Percentiles rank a stretch among this genome's conserved stretches.
These are phyloP conservation scores for Phrynocephalus versicolor DNA, from an alignment of 2,113 vertebrate species.

Conservation along the genomic window DNA sequence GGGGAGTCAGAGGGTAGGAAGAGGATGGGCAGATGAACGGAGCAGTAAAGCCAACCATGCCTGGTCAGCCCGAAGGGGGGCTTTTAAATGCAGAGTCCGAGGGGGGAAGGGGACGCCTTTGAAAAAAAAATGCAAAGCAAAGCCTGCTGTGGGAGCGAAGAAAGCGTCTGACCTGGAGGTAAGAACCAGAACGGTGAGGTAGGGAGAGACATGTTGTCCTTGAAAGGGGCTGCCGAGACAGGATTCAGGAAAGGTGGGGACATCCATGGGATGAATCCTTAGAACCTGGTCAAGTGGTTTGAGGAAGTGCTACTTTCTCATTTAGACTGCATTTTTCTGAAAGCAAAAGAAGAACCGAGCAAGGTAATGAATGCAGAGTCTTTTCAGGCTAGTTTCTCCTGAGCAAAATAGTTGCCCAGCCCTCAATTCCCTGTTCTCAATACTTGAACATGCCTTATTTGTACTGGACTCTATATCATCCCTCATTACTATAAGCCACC, in stretches of 20 bases:
- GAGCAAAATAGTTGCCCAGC: not conserved
- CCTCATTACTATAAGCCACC: too few relatives aligned
- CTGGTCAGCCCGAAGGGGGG: not conserved
- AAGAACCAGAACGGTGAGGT: too few relatives aligned
- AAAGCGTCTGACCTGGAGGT: not conserved
- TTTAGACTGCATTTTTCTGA: not conserved
- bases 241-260: not conserved
- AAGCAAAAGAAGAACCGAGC: not conserved
- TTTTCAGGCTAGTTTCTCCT: not conserved
- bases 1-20: not conserved
- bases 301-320: not conserved
- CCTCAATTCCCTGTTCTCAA: too few relatives aligned
- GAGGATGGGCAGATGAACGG: too few relatives aligned
- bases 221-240: not conserved
- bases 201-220: not conserved
- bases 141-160: not conserved
- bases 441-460: too few relatives aligned
- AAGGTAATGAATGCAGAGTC: not conserved
- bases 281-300: not conserved
- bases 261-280: not conserved
- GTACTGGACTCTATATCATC: too few relatives aligned
- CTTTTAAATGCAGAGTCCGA: not conserved
- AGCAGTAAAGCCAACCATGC: not conserved
- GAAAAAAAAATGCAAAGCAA: not conserved
- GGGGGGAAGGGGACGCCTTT: not conserved